A percentile compares a stretch with the other conserved stretches of the same genome.
Conservation (phyloP, 1,140 invertebrate genomes). For the Reticulitermes speratus region DNA sequence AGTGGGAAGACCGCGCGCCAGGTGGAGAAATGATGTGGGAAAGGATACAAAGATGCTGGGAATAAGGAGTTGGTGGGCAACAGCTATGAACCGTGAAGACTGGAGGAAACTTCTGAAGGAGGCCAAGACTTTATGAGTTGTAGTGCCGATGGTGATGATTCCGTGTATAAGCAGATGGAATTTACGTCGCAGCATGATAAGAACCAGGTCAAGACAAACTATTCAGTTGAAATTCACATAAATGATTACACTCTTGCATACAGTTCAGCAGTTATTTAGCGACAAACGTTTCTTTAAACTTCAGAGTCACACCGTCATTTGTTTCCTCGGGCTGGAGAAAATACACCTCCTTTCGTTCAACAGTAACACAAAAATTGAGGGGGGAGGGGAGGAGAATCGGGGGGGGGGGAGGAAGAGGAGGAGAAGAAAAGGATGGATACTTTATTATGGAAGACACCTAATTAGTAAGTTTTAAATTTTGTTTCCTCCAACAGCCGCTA, state of each 20-base stretch:
- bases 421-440: no score
- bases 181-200: neutral
- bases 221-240: no score
- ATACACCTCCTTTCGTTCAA: neutral
- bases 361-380: neutral
- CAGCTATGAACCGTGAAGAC: no score
- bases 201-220: neutral
- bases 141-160: no score
- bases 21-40: no score
- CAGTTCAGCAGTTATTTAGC: neutral
- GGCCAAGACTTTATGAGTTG: no score
- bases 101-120: no score
- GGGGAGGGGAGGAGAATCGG: no score
- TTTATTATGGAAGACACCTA: neutral
- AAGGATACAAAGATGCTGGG: no score
- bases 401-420: no score
- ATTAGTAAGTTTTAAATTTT: conserved; percentile 1
- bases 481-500: neutral
- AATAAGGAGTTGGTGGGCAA: no score
- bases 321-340: neutral
- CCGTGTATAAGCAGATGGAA: neutral
- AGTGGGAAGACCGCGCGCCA: no score
- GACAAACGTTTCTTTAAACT: neutral
- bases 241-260: neutral
- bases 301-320: neutral